Evolutionary conservation across 2,888 invertebrate species (phyloP).

Genomic region (Trisateles emortualis): DNA sequence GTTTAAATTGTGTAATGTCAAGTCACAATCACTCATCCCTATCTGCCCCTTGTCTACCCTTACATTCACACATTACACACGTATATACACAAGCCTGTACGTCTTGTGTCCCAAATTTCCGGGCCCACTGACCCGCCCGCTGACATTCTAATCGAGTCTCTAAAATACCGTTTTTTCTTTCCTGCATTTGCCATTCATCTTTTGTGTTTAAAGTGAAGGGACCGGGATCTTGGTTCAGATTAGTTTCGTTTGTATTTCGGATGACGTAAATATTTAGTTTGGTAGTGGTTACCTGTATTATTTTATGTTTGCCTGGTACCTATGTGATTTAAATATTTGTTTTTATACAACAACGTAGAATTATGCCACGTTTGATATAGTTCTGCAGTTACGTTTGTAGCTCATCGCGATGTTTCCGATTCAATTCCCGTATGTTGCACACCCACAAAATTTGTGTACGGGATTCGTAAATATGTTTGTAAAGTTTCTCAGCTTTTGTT

Average conservation of each 20-base stretch:
- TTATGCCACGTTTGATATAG: no score
- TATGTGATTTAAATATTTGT: no score
- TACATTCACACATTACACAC: neutral
- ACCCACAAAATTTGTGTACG: no score
- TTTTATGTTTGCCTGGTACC: neutral
- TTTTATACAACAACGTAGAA: no score
- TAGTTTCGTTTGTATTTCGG: slow-evolving; percentile 6
- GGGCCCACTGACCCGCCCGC: slow-evolving; percentile 21
- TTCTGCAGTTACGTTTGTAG: no score
- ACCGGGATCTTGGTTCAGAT: slow-evolving; percentile 2
- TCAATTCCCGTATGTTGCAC: no score
- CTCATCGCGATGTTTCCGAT: no score
- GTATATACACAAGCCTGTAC: neutral
- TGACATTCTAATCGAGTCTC: slow-evolving; percentile 38
- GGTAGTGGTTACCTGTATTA: neutral
- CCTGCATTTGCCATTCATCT: slow-evolving; percentile 13
- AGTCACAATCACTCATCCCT: slow-evolving; percentile 28
- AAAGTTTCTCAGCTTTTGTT: no score
- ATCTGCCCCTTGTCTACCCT: slow-evolving; percentile 28
- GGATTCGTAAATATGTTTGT: no score
- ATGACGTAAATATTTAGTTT: slow-evolving; percentile 5
- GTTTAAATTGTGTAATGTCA: slow-evolving; percentile 22
- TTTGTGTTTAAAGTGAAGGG: slow-evolving; percentile 10
- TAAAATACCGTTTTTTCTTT: slow-evolving; percentile 34
- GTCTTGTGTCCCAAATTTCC: slow-evolving; percentile 37